Percentiles rank a stretch among this genome's conserved stretches.
Evolutionary conservation across 2,113 vertebrate genomes (phyloP).

Genomic region (Nesogale talazaci): DNA sequence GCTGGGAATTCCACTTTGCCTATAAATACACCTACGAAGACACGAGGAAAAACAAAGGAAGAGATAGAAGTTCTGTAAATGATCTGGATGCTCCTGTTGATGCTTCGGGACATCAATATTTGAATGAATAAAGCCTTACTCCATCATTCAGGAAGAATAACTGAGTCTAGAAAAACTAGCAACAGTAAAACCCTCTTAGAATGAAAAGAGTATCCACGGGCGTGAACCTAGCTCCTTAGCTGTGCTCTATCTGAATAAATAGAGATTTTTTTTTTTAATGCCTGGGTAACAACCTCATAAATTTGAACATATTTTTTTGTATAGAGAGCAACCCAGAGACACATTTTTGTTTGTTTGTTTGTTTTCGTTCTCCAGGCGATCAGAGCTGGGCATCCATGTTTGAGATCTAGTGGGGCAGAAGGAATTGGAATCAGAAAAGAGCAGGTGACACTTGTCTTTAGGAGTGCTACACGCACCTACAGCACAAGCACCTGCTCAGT

Average conservation of each 20-base stretch:
- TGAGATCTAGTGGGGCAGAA: neutral
- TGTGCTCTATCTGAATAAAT: too few relatives aligned
- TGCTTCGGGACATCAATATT: neutral
- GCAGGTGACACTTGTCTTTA: neutral
- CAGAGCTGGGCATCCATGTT: neutral
- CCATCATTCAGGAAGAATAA: too few relatives aligned
- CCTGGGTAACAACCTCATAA: neutral
- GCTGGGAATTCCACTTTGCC: neutral
- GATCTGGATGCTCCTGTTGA: neutral
- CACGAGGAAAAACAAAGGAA: neutral
- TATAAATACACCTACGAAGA: neutral
- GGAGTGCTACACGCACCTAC: neutral
- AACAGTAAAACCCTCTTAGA: too few relatives aligned
- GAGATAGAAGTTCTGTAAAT: accelerated
- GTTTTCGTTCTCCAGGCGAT: too few relatives aligned
- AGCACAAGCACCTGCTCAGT: neutral
- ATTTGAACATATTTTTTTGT: conserved; percentile 1
- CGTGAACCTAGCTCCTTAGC: too few relatives aligned
- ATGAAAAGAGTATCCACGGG: too few relatives aligned
- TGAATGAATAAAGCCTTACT: too few relatives aligned
- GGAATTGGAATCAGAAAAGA: neutral
- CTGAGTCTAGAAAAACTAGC: too few relatives aligned
- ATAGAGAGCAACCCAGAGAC: neutral
- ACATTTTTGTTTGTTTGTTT: too few relatives aligned
- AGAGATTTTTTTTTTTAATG: too few relatives aligned